Conservation (phyloP, 2,113 vertebrate species). For the Emydura subglobosa region DNA sequence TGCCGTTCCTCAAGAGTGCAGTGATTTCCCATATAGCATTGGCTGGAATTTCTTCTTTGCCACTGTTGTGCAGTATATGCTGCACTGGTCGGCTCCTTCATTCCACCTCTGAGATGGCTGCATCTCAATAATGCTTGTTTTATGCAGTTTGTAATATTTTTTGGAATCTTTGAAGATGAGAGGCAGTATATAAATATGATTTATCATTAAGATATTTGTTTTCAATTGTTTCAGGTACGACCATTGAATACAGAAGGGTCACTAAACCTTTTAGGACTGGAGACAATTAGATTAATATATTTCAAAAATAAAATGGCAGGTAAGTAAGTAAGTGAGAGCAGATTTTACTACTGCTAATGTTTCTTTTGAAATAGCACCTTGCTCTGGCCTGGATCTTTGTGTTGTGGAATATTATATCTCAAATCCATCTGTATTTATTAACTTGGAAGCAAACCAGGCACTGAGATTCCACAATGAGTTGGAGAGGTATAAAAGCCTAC, state of each 20-base stretch:
- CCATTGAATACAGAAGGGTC: constrained; percentile 96
- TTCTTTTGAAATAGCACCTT: not conserved
- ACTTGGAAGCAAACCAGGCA: not conserved
- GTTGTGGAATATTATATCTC: not conserved
- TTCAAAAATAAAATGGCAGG: constrained; percentile 99
- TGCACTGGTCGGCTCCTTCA: rapidly evolving
- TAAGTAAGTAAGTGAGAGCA: constrained; percentile 82
- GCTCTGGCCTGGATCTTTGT: not conserved
- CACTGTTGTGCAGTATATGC: not conserved
- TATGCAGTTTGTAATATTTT: not conserved
- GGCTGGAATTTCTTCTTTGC: not conserved
- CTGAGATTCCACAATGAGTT: not conserved
- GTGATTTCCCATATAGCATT: not conserved
- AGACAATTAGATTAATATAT: constrained; percentile 96
- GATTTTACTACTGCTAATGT: not conserved
- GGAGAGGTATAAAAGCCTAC: not conserved
- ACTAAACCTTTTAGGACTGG: constrained; percentile 94
- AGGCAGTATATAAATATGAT: not conserved
- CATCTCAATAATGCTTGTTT: not conserved
- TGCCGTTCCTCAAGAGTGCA: not conserved
- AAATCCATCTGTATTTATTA: rapidly evolving
- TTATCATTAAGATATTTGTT: not conserved
- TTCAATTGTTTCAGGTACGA: constrained; percentile 86
- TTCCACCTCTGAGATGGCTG: not conserved
- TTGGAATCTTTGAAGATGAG: not conserved